Conservation (phyloP, 2,113 vertebrate genomes). For the Periophthalmus modestus region DNA sequence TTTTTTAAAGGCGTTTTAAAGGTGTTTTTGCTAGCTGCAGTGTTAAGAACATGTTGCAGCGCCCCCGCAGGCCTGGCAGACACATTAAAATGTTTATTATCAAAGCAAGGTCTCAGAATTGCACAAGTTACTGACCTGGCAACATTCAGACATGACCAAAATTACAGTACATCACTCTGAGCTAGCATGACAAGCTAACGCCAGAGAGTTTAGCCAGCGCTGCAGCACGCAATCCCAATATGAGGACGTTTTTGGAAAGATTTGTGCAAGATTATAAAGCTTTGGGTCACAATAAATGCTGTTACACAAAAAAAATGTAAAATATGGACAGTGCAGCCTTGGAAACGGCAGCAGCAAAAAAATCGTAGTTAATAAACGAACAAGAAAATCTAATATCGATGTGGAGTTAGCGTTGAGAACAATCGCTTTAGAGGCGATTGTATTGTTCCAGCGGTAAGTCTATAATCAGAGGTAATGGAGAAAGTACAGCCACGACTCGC, state of each 20-base stretch:
- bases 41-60: too few relatives aligned
- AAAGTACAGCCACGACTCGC: background rate
- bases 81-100: too few relatives aligned
- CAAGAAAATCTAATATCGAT: too few relatives aligned
- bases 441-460: too few relatives aligned
- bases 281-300: background rate
- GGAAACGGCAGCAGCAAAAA: background rate
- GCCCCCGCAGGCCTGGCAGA: too few relatives aligned
- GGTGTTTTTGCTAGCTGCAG: too few relatives aligned
- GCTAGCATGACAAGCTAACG: slow-evolving; percentile 8
- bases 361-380: background rate
- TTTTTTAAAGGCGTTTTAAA: too few relatives aligned
- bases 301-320: background rate
- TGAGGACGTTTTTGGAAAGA: slow-evolving; percentile 8
- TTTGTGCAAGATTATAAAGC: too few relatives aligned
- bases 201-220: slow-evolving; percentile 14
- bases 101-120: slow-evolving; percentile 32
- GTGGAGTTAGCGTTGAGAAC: too few relatives aligned
- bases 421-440: too few relatives aligned
- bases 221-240: background rate
- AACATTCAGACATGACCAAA: slow-evolving; percentile 30
- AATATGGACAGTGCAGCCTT: too few relatives aligned
- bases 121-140: slow-evolving; percentile 33
- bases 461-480: background rate
- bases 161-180: slow-evolving; percentile 8